Base-by-base conservation (phyloP, 1,140 invertebrate species). In the Chymomyza costata region DNA sequence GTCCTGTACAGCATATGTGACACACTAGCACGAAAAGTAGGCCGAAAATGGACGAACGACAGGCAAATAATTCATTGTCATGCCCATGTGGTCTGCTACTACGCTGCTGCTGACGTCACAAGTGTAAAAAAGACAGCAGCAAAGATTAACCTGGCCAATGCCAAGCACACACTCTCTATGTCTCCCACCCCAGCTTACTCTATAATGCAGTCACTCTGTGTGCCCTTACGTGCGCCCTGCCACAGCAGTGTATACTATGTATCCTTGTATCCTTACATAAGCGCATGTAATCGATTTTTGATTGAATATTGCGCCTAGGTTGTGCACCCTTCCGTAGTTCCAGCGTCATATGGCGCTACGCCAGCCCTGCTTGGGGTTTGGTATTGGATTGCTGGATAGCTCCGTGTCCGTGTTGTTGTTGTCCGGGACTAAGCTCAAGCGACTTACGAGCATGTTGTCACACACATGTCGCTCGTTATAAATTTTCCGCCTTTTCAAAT, bases 401-500 rank as follows among this genome's bases (percentile, higher is more conserved):
- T n/a, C n/a, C n/a, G n/a, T n/a, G n/a, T n/a, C n/a, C n/a, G n/a
- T n/a, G n/a, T n/a, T 3, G 21, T 25, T 8, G 21, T 34, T 17
- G 7, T 15, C 7, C 14, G 35, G 15, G 8, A n/a, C 16, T n/a
- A 30, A 1, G 3, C 31, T 2, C 25, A 49, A 25, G 21, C 38
- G 45, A 2, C 3, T 6, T 40, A 16, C 21, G 48, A 61, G 68
- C 63, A 65, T 73, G 67, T 80, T 80, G 73, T 80, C 73, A 73
- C 74, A 80, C 81, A 83, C 70, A 83, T 83, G 82, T 83, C 78
- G 71, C 73, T 73, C 57, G 76, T 82, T 84, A 83, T 78, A 84
- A 82, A 84, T 82, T 84, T 84, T 84, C 82, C 82, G 82, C 82
- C 74, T 84, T 83, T 84, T 84, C 82, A 84, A 84, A 84, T 84